Evolutionary conservation across 1,140 invertebrate species (phyloP).

Genomic region (Pseudomyrmex gracilis): DNA sequence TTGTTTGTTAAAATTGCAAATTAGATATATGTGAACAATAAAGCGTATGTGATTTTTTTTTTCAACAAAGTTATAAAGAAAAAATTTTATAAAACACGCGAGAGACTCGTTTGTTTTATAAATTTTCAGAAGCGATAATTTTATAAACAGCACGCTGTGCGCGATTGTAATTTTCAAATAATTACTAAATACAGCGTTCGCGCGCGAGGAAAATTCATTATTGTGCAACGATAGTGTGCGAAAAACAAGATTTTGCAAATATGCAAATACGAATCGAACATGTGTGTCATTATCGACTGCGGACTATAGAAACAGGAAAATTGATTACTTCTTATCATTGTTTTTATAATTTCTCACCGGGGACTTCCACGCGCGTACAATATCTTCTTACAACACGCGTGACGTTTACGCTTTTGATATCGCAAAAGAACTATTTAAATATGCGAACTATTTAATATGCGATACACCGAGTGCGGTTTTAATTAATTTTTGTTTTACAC

Average conservation of each 20-base stretch:
- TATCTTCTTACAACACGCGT: neutral
- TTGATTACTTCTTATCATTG: neutral
- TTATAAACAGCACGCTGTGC: neutral
- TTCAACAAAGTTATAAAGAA: too few species aligned
- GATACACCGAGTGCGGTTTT: too few species aligned
- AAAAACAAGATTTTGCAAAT: constrained; percentile 17
- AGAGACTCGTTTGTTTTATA: too few species aligned
- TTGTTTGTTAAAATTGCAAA: too few species aligned
- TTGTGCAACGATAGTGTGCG: constrained; percentile 26
- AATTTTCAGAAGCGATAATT: too few species aligned
- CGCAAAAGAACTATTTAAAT: too few species aligned
- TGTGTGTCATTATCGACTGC: constrained; percentile 10
- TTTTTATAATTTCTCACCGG: neutral
- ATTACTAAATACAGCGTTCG: constrained; percentile 21
- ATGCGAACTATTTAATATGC: neutral
- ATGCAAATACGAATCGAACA: constrained; percentile 26
- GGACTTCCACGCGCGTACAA: neutral
- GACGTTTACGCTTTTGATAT: too few species aligned
- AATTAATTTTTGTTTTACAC: too few species aligned
- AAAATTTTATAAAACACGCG: too few species aligned
- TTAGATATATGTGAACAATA: neutral
- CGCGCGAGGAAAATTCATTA: neutral
- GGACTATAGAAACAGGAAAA: constrained; percentile 32
- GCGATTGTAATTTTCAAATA: neutral
- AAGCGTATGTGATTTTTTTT: too few species aligned